Evolutionary conservation across 2,888 invertebrate species (phyloP), one percentile per base, ranked within the genome.

Genomic region (Harpalus rubripes): DNA sequence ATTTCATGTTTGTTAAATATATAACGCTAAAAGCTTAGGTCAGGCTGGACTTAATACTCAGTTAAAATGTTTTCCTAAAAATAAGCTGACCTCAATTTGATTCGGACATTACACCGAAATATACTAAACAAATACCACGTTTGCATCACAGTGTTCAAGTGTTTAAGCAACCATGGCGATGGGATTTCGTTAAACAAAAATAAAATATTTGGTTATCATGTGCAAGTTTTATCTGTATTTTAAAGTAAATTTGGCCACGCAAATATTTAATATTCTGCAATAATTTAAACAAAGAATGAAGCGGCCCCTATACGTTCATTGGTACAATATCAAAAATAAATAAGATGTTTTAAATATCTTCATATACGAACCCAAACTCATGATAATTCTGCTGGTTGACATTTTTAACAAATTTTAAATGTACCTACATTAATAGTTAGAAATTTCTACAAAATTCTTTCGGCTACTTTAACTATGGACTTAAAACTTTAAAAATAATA

Each of bases 1-100:
- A 74, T 74, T 8, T 74, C 18, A 12, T 74, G 58, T 78, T 78
- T 78, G 78, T 78, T 78, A 78, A 78, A 78, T 56, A 78, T 58
- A 74, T 56, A 22, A 12, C 74, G 78, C 78, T 78, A 78, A 78
- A 32, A 78, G 78, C 72, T 44, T 74, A 58, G 22, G 56, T 78
- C 32, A 78, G 10, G 5, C 56, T 52, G 58, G 10, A 58, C 44
- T 41, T 44, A 74, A 74, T 18, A 10, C 16, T 41, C 72, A 1
- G 10, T 44, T 74, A 72, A 72, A 41, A 7, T 74, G 72, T 61
- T 65, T 63, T 63, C 41, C 41, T 61, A 80, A 80, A 80, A 61
- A n/a, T 12, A 18, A 44, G 44, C 10, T 39, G 81, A 52, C 81
- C 81, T 81, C 81, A 81, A 61, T 81, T 44, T 16, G 7, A 6